Evolutionary conservation across 2,113 vertebrate species (phyloP).

Genomic region (Sylvietta virens): DNA sequence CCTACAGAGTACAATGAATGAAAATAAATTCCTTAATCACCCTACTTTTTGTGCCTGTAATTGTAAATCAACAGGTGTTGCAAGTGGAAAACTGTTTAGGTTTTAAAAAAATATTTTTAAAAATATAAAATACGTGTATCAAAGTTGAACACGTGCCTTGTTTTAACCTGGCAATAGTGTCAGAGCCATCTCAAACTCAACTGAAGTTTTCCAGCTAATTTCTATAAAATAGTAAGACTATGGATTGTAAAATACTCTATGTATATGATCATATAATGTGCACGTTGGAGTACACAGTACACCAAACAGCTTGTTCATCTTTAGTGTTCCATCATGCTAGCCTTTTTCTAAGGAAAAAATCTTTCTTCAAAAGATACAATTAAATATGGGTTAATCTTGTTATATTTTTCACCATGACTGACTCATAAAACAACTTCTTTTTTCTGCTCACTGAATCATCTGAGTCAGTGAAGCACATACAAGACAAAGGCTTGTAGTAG

Average conservation of each 20-base stretch:
- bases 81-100: neutral
- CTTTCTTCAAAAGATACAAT: neutral
- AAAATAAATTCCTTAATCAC: conserved; percentile 35
- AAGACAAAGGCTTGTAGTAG: neutral
- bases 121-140: neutral
- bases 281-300: neutral
- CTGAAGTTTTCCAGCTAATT: neutral
- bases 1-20: conserved; percentile 23
- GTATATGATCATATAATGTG: neutral
- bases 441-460: neutral
- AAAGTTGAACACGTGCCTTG: neutral
- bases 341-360: neutral
- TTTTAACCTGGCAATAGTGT: neutral
- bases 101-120: neutral
- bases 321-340: neutral
- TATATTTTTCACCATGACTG: neutral
- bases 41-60: neutral
- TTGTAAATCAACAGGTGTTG: conserved; percentile 25
- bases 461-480: neutral
- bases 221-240: neutral
- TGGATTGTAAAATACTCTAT: neutral
- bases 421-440: neutral
- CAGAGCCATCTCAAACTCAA: neutral
- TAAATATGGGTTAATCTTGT: neutral
- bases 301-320: neutral